Evolutionary conservation across 2,888 invertebrate genomes (phyloP).

Genomic region (Argynnis bischoffii): DNA sequence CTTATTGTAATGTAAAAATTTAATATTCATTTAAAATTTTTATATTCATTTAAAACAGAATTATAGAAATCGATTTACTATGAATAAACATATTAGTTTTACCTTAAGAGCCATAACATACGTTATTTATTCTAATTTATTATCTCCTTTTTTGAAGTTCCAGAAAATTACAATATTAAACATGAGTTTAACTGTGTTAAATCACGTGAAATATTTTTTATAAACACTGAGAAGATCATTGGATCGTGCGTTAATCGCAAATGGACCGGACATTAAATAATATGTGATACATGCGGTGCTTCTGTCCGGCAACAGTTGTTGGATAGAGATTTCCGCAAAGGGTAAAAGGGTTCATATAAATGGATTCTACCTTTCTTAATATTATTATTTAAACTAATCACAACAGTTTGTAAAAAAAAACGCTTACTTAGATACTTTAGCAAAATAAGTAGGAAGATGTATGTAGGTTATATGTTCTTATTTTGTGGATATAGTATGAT

Average conservation of each 20-base stretch:
- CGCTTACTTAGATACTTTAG: too few species aligned
- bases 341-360: background rate
- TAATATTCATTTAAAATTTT: too few species aligned
- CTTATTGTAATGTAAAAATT: too few species aligned
- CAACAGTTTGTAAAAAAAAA: too few species aligned
- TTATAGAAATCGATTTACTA: too few species aligned
- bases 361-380: conserved; percentile 1
- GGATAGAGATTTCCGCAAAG: conserved; percentile 37
- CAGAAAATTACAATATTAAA: background rate
- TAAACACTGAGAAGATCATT: conserved; percentile 37
- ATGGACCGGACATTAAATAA: conserved; percentile 59
- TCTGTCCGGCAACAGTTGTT: conserved; percentile 47
- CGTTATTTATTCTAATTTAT: too few species aligned
- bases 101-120: too few species aligned
- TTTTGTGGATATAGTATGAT: too few species aligned
- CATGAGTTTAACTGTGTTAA: background rate
- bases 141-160: background rate
- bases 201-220: conserved; percentile 3
- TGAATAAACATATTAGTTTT: too few species aligned
- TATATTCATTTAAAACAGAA: too few species aligned
- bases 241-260: conserved; percentile 55
- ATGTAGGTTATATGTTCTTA: too few species aligned
- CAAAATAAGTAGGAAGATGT: too few species aligned
- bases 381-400: background rate
- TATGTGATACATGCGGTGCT: conserved; percentile 51